Evolutionary conservation across 2,888 invertebrate genomes (phyloP).

Genomic region (Nemotelus pantherinus): DNA sequence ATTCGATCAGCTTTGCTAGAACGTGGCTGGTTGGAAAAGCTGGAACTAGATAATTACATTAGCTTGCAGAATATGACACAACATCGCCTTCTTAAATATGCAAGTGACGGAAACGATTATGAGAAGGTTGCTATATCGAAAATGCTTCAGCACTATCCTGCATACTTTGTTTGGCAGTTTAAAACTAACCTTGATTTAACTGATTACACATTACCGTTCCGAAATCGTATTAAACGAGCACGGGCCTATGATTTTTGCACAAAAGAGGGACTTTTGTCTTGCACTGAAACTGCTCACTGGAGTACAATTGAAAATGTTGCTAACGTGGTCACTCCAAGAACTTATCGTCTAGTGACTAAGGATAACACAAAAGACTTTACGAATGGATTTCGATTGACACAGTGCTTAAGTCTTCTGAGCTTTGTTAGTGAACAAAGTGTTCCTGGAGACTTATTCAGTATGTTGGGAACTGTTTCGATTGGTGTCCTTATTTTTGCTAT

Average conservation of each 20-base stretch:
- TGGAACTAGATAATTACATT: conserved; percentile 60
- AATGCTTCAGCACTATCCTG: conserved; percentile 70
- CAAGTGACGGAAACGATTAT: conserved; percentile 60
- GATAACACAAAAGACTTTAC: conserved; percentile 59
- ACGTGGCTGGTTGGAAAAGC: conserved; percentile 80
- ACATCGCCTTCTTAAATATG: conserved; percentile 58
- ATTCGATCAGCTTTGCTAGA: conserved; percentile 67
- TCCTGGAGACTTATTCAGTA: background rate
- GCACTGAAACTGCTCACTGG: conserved; percentile 61
- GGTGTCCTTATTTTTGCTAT: conserved; percentile 74
- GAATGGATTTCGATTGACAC: conserved; percentile 79
- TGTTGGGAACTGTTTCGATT: background rate
- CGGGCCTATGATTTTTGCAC: conserved; percentile 64
- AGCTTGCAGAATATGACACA: conserved; percentile 60
- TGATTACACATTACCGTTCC: conserved; percentile 56
- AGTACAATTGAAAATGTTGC: conserved; percentile 58
- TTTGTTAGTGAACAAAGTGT: conserved; percentile 63
- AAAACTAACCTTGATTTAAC: conserved; percentile 53
- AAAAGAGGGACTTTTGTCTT: conserved; percentile 66
- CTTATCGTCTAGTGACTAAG: conserved; percentile 60
- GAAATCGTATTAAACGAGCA: conserved; percentile 60
- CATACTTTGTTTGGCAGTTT: conserved; percentile 78
- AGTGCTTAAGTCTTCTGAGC: conserved; percentile 79
- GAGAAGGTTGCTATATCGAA: conserved; percentile 68
- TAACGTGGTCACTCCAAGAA: conserved; percentile 75